Evolutionary conservation across 35 echinoderm and acorn worm genomes (phyloP), one percentile per base, ranked within the genome.

Genomic region (Lytechinus pictus): DNA sequence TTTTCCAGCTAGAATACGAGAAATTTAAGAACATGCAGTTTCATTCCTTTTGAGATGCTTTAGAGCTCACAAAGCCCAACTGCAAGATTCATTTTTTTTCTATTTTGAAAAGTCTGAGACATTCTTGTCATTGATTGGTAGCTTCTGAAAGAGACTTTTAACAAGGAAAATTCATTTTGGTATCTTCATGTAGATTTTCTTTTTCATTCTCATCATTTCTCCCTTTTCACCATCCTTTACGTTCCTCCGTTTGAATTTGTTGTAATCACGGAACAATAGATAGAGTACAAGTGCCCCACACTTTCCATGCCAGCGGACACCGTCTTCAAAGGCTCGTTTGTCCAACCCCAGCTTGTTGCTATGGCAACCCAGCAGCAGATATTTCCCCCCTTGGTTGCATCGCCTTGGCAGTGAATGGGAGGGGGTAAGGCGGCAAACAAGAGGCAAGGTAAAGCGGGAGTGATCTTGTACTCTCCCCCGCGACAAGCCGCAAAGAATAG

Each of bases 281-380:
- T 13, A 90, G 88, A 90, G 88, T 90, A 90, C 88, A 90, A 90
- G 88, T 90, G 88, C 88, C 88, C 88, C 52, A 33, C 88, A 90
- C 52, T 44, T 90, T 90, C 88, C 52, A 52, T 90, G 28, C 29
- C 52, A 54, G 52, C 88, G 28, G 88, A 90, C 88, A 90, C 88
- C 27, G 52, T 12, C 11, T 10, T 90, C 88, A 90, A 90, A 51
- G 88, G 29, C 52, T 52, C 88, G 88, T 90, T 90, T 90, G 88
- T 90, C 29, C 88, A 52, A 54, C 88, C n/a, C 52, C 52, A 33
- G 88, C 88, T 21, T 9, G 88, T 90, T 90, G 52, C 88, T 9
- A 6, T 21, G 88, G 88, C 16, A 90, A 90, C 88, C 52, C 88
- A 90, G 88, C 52, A 52, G 29, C 28, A 90, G 88, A 90, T 44